Evolutionary conservation across 2,888 invertebrate genomes (phyloP), one percentile per base, ranked within the genome.

Genomic region (Brachyptera risi): DNA sequence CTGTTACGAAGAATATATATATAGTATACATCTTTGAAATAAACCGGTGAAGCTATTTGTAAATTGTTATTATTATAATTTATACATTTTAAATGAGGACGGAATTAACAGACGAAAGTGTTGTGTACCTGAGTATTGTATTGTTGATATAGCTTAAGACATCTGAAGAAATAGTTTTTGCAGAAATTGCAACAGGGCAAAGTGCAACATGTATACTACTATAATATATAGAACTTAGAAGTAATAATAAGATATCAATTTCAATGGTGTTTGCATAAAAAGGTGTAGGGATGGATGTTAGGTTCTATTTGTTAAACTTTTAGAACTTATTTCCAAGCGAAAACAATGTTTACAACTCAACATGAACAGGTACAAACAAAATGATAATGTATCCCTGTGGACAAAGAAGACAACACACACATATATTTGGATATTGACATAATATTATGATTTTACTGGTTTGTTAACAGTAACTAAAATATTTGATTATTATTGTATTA

Each of bases 161-260:
- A 15, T 2, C 9, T 13, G 3, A 47, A 23, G 24, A 24, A 51
- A n/a, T 27, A 5, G 50, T n/a, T n/a, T n/a, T n/a, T n/a, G n/a
- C n/a, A n/a, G 24, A 49, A 17, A 9, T 24, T 19, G 11, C 19
- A 47, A 5, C 19, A 49, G 54, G 54, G 54, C 54, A 54, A 35
- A 35, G 54, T 54, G 54, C 54, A 54, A 54, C 54, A 54, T 35
- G 37, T 17, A 51, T 31, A 51, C 17, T 38, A 38, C 13, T 38
- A 38, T n/a, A 5, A 11, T 35, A 38, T 38, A n/a, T 38, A 38
- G 40, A 38, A 3, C 13, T 31, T 31, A 7, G 31, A 7, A 31
- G 31, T 31, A 11, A 31, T 31, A 31, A 11, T 3, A 38, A n/a
- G 15, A 17, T 19, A 17, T 44, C 44, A 19, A 44, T 44, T 44